phyloP scores from a whole-genome alignment of 2,888 invertebrate species.

The Stenichneumon culpator region DNA sequence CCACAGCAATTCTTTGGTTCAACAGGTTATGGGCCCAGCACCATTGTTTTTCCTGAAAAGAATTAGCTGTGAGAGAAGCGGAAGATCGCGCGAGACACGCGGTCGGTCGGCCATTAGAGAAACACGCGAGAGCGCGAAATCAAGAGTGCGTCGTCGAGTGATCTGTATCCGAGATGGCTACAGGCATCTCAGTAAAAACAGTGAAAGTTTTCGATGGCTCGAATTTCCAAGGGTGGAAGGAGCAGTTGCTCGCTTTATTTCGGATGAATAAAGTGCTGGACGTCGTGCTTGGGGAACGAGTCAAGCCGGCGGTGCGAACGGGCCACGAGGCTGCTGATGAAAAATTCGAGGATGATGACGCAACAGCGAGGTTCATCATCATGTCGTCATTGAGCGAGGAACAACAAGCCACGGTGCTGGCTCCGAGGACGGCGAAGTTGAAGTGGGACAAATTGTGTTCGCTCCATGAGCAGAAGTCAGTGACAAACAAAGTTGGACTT shows the following conservation, averaged over 20 bases:
- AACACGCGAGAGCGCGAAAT: too few relatives aligned
- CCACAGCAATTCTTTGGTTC: too few relatives aligned
- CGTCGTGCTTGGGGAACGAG: conserved; percentile 53
- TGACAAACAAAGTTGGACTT: conserved; percentile 60
- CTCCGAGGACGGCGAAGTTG: conserved; percentile 55
- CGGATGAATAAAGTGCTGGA: conserved; percentile 60
- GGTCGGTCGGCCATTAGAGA: too few relatives aligned
- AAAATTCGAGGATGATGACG: conserved; percentile 44
- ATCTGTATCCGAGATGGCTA: conserved; percentile 56
- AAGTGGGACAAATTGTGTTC: conserved; percentile 67
- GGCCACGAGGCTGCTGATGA: conserved; percentile 24
- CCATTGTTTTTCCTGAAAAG: too few relatives aligned
- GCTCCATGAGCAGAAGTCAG: conserved; percentile 69
- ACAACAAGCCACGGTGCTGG: neutral
- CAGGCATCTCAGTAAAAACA: conserved; percentile 49
- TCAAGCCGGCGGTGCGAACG: conserved; percentile 26
- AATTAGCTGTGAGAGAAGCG: too few relatives aligned
- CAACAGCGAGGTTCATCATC: neutral
- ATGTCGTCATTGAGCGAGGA: conserved; percentile 33
- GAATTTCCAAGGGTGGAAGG: conserved; percentile 67
- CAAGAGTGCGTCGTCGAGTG: too few relatives aligned
- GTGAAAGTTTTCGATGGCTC: conserved; percentile 63
- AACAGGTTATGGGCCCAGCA: too few relatives aligned
- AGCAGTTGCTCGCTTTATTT: conserved; percentile 64
- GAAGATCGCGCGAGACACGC: too few relatives aligned